phyloP scores from a whole-genome alignment of 2,113 vertebrate species.

The Rissa tridactyla region DNA sequence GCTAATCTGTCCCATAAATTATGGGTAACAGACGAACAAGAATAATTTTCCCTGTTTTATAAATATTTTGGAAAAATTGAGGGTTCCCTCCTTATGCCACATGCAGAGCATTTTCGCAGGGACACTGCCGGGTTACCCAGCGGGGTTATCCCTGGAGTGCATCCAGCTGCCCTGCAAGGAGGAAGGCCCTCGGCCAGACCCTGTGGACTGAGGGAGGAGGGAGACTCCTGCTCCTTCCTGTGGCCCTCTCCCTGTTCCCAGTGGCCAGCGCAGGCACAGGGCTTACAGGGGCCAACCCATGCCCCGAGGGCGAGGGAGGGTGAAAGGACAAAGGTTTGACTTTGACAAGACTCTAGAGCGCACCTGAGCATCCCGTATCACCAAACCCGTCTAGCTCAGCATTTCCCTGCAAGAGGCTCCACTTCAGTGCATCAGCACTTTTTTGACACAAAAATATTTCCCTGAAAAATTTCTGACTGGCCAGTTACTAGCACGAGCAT shows the following conservation, averaged over 20 bases:
- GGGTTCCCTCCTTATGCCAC: background rate
- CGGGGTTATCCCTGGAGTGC: background rate
- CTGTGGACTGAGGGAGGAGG: fast-evolving
- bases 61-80: background rate
- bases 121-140: background rate
- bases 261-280: background rate
- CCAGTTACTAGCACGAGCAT: background rate
- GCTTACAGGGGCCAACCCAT: fast-evolving
- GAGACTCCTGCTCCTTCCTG: background rate
- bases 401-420: background rate
- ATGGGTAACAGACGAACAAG: background rate
- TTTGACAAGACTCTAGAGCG: background rate
- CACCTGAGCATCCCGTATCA: background rate
- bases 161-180: background rate
- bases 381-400: background rate
- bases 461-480: background rate
- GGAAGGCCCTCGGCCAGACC: fast-evolving
- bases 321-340: background rate
- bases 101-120: background rate
- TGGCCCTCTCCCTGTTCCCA: background rate
- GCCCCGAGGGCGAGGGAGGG: background rate
- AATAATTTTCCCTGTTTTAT: background rate
- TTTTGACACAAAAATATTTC: slow-evolving; percentile 11
- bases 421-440: background rate
- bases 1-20: background rate